Base-by-base conservation (phyloP, 2,888 invertebrate species). In the Caenorhabditis sp. region DNA sequence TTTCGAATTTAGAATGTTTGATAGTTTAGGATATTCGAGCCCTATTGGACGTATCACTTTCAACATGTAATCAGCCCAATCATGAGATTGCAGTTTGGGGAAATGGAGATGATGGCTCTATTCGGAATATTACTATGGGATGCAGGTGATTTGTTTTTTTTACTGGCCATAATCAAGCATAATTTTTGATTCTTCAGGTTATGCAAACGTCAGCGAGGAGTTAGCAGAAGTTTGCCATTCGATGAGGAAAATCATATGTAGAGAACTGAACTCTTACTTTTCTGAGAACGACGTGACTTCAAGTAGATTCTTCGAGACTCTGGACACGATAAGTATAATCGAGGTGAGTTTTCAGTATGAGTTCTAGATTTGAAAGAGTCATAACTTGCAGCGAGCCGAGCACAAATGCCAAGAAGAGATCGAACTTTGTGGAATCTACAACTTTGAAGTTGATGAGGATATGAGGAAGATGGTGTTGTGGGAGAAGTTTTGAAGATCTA, bases 341-440 rank as follows among this genome's bases (percentile, higher is more conserved):
- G 79, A 79, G 63, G 79, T 79, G 10, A 44, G 8, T 19, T 4
- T 38, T 59, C 19, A 19, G 4, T 3, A 35, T 38, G 38, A 38
- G 19, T 31, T 14, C 8, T 31, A 0, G 19, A n/a, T 24, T 56
- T 26, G 7, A 5, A n/a, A 47, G 1, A 2, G 4, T 26, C 14
- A 28, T n/a, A 24, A 7, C 1, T 73, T 77, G 4, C 70, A 79
- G 79, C n/a, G 44, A 12, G 79, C 79, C 28, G 79, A 79, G 31
- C 41, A 44, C 10, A 79, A 70, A n/a, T 79, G 79, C 38, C 79
- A 79, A 47, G 79, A 79, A 49, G 79, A 79, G 24, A 79, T 79
- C 10, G 70, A 70, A 54, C 44, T 79, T 12, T 70, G 63, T 54
- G 79, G 64, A 26, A 35, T 79, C 12, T 79, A 79, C 58, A 47